Evolutionary conservation across 2,113 vertebrate species (phyloP), one percentile per base, ranked within the genome.

Genomic region (Andinoacara biseriatus): DNA sequence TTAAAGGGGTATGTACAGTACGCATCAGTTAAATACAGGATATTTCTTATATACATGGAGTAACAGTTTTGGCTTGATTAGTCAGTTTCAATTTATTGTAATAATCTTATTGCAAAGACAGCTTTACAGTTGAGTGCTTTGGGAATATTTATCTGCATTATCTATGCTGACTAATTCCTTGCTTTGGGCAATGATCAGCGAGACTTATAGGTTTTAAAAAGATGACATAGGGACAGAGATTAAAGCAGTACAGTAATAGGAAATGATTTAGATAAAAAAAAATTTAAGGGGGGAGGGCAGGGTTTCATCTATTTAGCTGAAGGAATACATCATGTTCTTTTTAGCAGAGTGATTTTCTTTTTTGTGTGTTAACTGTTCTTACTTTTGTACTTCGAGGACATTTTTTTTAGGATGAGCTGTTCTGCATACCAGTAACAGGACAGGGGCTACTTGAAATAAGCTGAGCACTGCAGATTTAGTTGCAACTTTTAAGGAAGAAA

Each of bases 371-470:
- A 90, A 82, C 10, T 86, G 65, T 43, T 72, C 22, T 80, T 87
- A 85, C 75, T 82, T 78, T 86, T 83, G 52, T 90, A 79, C 62
- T 84, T 91, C 77, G 88, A 86, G 8, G 43, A 82, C 46, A n/a
- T n/a, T n/a, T n/a, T 85, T 69, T 54, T 74, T n/a, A 72, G 17
- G 58, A 83, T 33, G 54, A 67, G 78, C 26, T 81, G 7, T 43
- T 43, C 43, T 69, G 11, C 18, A 2, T 46, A 79, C 56, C 49
- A 61, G 54, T 83, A 67, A 81, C 38, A 69, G 76, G 3, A 61
- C 31, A 40, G 20, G 46, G 56, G 46, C 24, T 58, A 17, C 6
- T 15, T 26, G 31, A 74, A 63, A 83, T 62, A 10, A 63, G 35
- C 38, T 3, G 10, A 69, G 49, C 24, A 7, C 24, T 77, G 35